Conservation (phyloP, 2,888 invertebrate genomes). For the Pilophorus perplexus region DNA sequence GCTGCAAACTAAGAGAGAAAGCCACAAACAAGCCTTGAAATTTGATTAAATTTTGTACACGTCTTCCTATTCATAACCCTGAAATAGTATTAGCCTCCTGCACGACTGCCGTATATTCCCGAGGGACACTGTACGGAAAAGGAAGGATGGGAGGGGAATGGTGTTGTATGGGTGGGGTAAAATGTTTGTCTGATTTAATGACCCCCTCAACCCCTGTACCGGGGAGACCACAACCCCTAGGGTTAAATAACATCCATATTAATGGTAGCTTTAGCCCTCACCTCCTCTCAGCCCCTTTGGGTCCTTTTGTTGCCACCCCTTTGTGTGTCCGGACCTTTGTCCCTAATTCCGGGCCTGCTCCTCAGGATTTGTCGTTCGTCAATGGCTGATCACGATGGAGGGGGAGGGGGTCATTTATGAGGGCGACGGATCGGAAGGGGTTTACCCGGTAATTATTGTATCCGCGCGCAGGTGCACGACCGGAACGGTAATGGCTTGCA, state of each 20-base stretch:
- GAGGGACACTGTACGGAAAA: too few relatives aligned
- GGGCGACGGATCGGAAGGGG: background rate
- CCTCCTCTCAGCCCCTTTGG: too few relatives aligned
- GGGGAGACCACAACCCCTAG: background rate
- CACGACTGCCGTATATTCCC: too few relatives aligned
- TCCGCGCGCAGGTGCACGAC: constrained; percentile 1
- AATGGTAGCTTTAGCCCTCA: background rate
- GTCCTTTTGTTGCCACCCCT: too few relatives aligned
- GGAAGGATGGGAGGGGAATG: too few relatives aligned
- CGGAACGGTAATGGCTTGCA: background rate
- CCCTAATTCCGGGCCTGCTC: background rate
- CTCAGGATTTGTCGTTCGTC: background rate
- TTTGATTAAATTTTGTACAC: too few relatives aligned
- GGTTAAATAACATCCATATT: constrained; percentile 10
- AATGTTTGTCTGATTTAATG: constrained; percentile 1
- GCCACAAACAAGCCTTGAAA: too few relatives aligned
- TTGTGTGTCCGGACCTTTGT: constrained; percentile 8
- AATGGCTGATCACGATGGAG: background rate
- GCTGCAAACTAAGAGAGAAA: too few relatives aligned
- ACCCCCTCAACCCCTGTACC: background rate
- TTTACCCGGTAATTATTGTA: background rate
- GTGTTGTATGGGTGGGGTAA: too few relatives aligned
- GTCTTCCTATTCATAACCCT: too few relatives aligned
- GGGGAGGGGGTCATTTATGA: background rate
- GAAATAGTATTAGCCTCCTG: too few relatives aligned